Evolutionary conservation across 2,888 invertebrate genomes (phyloP).

Genomic region (Branchellion lobata): DNA sequence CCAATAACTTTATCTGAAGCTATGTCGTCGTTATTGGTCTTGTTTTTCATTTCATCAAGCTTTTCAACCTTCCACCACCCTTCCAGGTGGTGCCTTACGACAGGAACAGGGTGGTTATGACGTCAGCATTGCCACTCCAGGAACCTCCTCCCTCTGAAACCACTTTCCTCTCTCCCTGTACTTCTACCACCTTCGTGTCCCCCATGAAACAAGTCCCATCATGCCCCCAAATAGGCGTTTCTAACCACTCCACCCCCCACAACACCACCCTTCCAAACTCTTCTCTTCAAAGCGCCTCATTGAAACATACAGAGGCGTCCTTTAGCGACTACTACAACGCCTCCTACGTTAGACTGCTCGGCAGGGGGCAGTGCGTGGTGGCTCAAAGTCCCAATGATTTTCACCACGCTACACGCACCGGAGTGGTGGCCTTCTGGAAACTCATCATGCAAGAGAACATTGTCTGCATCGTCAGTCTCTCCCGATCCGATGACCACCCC

Average conservation of each 20-base stretch:
- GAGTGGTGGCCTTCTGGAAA: conserved; percentile 49
- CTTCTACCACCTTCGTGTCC: not conserved
- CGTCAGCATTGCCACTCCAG: not conserved
- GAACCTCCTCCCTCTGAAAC: not conserved
- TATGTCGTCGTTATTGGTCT: not conserved
- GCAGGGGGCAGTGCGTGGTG: conserved; percentile 47
- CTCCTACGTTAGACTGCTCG: conserved; percentile 46
- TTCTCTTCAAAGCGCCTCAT: not conserved
- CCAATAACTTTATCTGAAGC: no score
- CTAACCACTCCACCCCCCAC: not conserved
- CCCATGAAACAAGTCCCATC: not conserved
- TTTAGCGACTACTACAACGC: conserved; percentile 50
- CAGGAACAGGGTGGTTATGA: conserved; percentile 48
- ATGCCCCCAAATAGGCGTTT: not conserved
- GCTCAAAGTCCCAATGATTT: conserved; percentile 48
- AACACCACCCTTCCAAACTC: not conserved
- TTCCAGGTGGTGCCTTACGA: conserved; percentile 50
- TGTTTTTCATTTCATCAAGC: not conserved
- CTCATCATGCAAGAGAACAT: conserved; percentile 50
- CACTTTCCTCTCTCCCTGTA: not conserved
- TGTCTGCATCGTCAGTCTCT: conserved; percentile 48
- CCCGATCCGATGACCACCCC: not conserved
- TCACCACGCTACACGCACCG: not conserved
- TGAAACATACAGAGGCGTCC: not conserved
- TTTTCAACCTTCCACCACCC: no score